These are phyloP conservation scores for Poeciliopsis gracilis DNA, from an alignment of 2,797 vertebrate genomes.

Conservation along the genomic window DNA sequence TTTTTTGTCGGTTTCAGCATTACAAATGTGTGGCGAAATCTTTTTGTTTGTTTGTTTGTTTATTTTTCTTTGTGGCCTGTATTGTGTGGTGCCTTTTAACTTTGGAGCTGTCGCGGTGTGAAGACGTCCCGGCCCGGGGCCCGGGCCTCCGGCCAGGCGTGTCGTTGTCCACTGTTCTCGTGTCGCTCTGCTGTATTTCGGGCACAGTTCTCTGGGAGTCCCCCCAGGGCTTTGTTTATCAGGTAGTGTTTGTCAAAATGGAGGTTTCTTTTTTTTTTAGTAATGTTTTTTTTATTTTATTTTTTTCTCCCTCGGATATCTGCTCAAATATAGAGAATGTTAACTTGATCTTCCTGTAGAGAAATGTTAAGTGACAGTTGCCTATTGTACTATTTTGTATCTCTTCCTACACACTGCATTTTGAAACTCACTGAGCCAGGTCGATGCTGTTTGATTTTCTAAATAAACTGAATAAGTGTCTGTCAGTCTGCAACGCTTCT, in stretches of 20 bases:
- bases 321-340: conserved; percentile 74
- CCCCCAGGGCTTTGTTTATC: conserved; percentile 63
- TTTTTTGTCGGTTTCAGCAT: conserved; percentile 78
- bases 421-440: conserved; percentile 79
- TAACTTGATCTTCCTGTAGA: conserved; percentile 76
- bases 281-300: conserved; percentile 13
- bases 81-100: conserved; percentile 93
- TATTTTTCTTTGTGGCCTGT: conserved; percentile 80
- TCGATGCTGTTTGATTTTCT: conserved; percentile 81
- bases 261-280: conserved; percentile 32
- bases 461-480: conserved; percentile 80
- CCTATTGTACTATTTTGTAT: conserved; percentile 83
- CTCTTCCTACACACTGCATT: conserved; percentile 81
- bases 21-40: conserved; percentile 84
- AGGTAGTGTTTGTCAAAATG: conserved; percentile 76
- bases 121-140: conserved; percentile 56
- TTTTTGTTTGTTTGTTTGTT: conserved; percentile 48
- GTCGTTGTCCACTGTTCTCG: conserved; percentile 57
- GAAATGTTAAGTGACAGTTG: conserved; percentile 77
- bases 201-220: conserved; percentile 64
- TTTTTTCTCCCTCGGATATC: conserved; percentile 58
- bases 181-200: conserved; percentile 56
- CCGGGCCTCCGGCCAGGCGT: conserved; percentile 43
- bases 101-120: conserved; percentile 69
- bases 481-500: conserved; percentile 43